Base-by-base conservation (phyloP, 2,113 vertebrate species). In the Alligator mississippiensis region DNA sequence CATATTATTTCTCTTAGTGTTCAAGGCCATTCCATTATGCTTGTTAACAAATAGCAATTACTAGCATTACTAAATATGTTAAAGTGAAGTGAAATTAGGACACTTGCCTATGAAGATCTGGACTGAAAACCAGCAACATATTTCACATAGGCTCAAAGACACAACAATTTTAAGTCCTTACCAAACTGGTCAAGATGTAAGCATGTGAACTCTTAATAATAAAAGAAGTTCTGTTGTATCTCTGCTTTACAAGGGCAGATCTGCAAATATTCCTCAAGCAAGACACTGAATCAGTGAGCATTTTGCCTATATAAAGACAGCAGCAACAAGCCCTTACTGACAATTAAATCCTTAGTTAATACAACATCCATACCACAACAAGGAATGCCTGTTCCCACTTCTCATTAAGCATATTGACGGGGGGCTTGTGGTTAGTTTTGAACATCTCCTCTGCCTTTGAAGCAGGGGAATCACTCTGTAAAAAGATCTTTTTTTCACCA, bases 311-410 rank as follows among this genome's bases (percentile, higher is more conserved):
- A 82, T 12, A 5, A 63, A 28, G 18, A 58, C 15, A n/a, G n/a
- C 62, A 72, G 19, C 54, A 63, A 28, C 25, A 79, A 22, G 4
- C 66, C 28, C 30, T 72, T 21, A 22, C 11, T 72, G 30, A 38
- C 38, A 21, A 34, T 15, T 72, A 34, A 70, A 38, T 38, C 47
- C 47, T 47, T 72, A 38, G 3, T 9, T 72, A 77, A 58, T 11
- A 66, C 0, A 1, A 16, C 2, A 3, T 59, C 5, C 74, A 88
- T 21, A 68, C 9, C 77, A 85, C 0, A 0, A 24, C 9, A 55
- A 89, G 15, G 2, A 19, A 9, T 61, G 4, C 6, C 68, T 72
- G 68, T 21, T 72, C 28, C 14, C 30, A 4, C 21, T 34, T 79
- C 28, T 5, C 30, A 77, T 38, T 38, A 85, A 34, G 10, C 27